These are phyloP conservation scores for Drosophila nigrodunni DNA, from an alignment of 1,140 invertebrate species.

Conservation along the genomic window DNA sequence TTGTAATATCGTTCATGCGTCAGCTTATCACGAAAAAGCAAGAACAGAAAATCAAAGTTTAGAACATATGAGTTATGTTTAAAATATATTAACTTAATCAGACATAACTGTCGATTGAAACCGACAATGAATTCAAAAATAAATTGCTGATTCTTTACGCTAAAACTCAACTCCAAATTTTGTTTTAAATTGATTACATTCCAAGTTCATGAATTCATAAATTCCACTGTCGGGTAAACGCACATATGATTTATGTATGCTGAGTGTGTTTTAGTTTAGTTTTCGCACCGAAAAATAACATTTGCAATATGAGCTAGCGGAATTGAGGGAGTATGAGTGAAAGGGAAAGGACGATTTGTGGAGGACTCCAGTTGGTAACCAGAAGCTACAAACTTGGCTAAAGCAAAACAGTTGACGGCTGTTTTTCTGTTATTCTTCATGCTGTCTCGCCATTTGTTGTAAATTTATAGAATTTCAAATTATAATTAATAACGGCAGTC, in stretches of 20 bases:
- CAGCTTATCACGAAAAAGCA: too few relatives aligned
- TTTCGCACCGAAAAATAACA: conserved; percentile 46
- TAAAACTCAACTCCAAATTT: background rate
- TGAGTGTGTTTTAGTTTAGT: conserved; percentile 35
- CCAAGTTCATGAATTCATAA: background rate
- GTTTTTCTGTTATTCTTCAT: conserved; percentile 25
- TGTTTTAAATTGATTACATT: background rate
- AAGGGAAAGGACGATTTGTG: background rate
- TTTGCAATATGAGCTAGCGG: conserved; percentile 50
- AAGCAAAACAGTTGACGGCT: conserved; percentile 34
- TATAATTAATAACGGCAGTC: conserved; percentile 68
- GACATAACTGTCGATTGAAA: too few relatives aligned
- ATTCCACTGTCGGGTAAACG: conserved; percentile 7
- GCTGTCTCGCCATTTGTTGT: conserved; percentile 44
- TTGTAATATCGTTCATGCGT: conserved; percentile 18
- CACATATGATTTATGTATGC: background rate
- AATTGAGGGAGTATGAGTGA: background rate
- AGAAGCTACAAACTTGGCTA: conserved; percentile 29
- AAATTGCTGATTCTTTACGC: too few relatives aligned
- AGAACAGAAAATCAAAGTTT: background rate
- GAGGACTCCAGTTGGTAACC: conserved; percentile 12
- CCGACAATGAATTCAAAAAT: too few relatives aligned
- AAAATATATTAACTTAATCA: too few relatives aligned
- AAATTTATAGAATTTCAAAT: conserved; percentile 76
- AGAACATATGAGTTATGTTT: too few relatives aligned